Evolutionary conservation across 2,888 invertebrate species (phyloP), one percentile per base, ranked within the genome.

Genomic region (Proisotoma minuta): DNA sequence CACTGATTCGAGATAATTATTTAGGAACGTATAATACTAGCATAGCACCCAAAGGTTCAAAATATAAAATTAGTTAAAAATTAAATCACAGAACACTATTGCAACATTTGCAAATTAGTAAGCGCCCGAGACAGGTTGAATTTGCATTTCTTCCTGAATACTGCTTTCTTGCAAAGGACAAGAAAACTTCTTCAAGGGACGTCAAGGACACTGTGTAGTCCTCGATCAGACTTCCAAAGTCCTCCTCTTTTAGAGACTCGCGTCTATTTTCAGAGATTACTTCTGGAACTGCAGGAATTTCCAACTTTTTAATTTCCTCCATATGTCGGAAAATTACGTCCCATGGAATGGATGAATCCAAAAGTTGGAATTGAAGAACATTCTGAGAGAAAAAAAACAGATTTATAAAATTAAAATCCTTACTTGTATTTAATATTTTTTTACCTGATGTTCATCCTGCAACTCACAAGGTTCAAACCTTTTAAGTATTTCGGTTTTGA

Each of bases 391-490:
- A 20, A 8, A 80, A 74, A 59, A 79, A 74, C 12, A 77, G 76
- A 76, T 79, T 70, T 20, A 75, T 75, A 67, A 58, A 75, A 51
- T 10, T 50, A 10, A 24, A 10, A 50, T 50, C 10, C 10, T 28
- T 8, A 22, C 52, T 3, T 12, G 22, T 34, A 43, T 23, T 27
- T 49, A 1, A 26, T 18, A 68, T 48, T 43, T 50, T 75, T 77
- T 74, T 78, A 86, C 84, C 78, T 82, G 81, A 75, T 89, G 87
- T 73, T 86, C 83, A 70, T 89, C 89, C 57, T 84, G 85, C 3
- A 88, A 78, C 1, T 82, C 80, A 71, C 86, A 84, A 12, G 77
- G 77, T 2, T 82, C 77, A 73, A 87, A 84, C 34, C 79, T 78
- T 1, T 77, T 70, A 1, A 80, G 79, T 2, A 88, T 79, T 34